phyloP scores from a whole-genome alignment of 2,797 vertebrate genomes.

The Coendou prehensilis region DNA sequence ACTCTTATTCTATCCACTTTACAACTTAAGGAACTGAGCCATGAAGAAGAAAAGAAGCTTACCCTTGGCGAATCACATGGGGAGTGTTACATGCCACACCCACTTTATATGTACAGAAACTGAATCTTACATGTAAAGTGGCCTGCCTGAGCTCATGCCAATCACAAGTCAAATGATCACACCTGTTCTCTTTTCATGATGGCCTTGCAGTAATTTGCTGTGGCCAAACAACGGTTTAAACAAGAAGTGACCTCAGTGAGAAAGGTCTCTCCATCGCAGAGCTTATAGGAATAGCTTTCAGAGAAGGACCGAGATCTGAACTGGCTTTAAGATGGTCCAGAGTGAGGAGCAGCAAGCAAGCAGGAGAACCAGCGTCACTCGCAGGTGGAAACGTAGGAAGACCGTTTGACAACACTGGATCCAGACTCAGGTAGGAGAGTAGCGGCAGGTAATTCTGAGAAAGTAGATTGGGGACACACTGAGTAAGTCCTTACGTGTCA shows the following conservation, averaged over 20 bases:
- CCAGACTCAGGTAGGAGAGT: background rate
- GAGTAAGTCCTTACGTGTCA: background rate
- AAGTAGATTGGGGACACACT: background rate
- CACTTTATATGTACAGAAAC: background rate
- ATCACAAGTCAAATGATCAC: background rate
- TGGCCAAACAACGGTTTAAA: background rate
- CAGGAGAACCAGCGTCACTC: background rate
- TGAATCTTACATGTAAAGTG: background rate
- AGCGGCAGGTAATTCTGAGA: background rate
- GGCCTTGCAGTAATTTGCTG: background rate
- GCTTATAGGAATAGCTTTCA: background rate
- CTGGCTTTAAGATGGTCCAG: background rate
- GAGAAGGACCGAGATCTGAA: background rate
- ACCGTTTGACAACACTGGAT: background rate
- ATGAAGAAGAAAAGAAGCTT: background rate
- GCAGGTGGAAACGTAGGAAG: background rate
- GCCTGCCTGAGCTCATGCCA: background rate
- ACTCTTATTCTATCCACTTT: background rate
- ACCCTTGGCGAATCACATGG: background rate
- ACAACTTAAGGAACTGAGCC: slow-evolving; percentile 13
- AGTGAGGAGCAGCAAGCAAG: background rate
- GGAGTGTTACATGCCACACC: background rate
- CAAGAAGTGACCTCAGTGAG: background rate
- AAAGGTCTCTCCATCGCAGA: background rate
- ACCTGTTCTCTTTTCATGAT: background rate